Evolutionary conservation across 1,140 invertebrate species (phyloP), one percentile per base, ranked within the genome.

Genomic region (Drosophila auraria): DNA sequence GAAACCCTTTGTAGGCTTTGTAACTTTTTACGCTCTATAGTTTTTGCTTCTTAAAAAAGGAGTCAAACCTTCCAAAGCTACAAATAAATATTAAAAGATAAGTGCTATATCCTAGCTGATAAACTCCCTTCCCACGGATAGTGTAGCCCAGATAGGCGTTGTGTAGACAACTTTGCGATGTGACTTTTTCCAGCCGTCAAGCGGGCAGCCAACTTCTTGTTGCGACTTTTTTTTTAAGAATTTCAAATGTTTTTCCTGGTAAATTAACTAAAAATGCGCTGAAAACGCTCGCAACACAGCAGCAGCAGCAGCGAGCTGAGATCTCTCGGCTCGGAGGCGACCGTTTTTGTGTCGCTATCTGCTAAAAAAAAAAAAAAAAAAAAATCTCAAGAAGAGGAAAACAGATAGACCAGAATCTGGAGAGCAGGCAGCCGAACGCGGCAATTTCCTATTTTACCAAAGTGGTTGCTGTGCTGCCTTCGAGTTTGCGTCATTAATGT

Each of bases 201-300:
- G 69, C 71, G 50, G 74, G 69, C 64, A 73, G 68, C 66, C 60
- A 54, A 80, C 64, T 71, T 80, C 80, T 87, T 72, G 81, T 79
- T 76, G 86, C 82, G 50, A 86, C 75, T 82, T 82, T 87, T 87
- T 82, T 87, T 87, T 89, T 90, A 89, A 86, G 86, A 89, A 89
- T 89, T 89, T 89, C 86, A 89, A 89, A 89, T 91, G 89, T 91
- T 91, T 92, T 91, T 92, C 91, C 84, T 91, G 91, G 91, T 91
- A 92, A 92, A 92, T 92, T 92, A 91, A 92, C 91, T 92, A 92
- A 92, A 92, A 92, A 92, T 92, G 91, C 70, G 68, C 87, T 92
- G 87, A 92, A 92, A 92, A 89, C 91, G 91, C 91, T 86, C 47
- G 71, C 70, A 64, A 83, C 81, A 66, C 62, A 66, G 66, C 25